Percentiles rank a stretch among this genome's conserved stretches.
phyloP scores from a whole-genome alignment of 2,797 vertebrate species.

The Loriculus beryllinus region DNA sequence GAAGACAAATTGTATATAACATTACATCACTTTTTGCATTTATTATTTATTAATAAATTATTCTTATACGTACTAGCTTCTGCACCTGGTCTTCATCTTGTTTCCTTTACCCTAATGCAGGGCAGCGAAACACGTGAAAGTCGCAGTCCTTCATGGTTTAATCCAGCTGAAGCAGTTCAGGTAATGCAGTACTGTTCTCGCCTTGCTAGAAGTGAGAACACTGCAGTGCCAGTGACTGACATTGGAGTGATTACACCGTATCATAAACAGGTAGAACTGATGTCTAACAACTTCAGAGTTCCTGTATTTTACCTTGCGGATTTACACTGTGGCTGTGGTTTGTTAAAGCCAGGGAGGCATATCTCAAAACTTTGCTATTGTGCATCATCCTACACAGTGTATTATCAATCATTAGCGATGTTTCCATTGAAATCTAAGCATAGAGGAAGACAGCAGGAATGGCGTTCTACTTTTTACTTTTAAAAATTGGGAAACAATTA shows the following conservation, averaged over 20 bases:
- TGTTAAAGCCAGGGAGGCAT: not conserved
- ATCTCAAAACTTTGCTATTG: not conserved
- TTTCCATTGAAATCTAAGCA: not conserved
- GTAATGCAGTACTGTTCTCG: conserved; percentile 93
- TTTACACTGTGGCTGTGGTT: not conserved
- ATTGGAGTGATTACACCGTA: conserved; percentile 93
- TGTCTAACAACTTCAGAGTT: not conserved
- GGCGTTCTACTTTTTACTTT: not conserved
- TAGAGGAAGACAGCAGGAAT: not conserved
- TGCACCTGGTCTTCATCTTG: not conserved
- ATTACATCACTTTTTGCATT: not conserved
- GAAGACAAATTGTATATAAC: not conserved
- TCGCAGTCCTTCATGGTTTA: conserved; percentile 92
- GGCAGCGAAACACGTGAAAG: conserved; percentile 90
- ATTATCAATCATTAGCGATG: not conserved
- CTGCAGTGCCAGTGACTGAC: conserved; percentile 76
- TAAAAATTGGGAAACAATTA: not conserved
- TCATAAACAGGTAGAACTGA: conserved; percentile 85
- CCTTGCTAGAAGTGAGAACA: conserved; percentile 81
- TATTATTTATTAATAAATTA: too few species aligned
- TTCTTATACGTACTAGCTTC: too few species aligned
- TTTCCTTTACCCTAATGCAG: conserved; percentile 64
- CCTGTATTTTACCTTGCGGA: not conserved
- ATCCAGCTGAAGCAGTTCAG: conserved; percentile 90
- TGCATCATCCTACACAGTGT: not conserved